Evolutionary conservation across 2,888 invertebrate genomes (phyloP).

Genomic region (Alloplasta piceator): DNA sequence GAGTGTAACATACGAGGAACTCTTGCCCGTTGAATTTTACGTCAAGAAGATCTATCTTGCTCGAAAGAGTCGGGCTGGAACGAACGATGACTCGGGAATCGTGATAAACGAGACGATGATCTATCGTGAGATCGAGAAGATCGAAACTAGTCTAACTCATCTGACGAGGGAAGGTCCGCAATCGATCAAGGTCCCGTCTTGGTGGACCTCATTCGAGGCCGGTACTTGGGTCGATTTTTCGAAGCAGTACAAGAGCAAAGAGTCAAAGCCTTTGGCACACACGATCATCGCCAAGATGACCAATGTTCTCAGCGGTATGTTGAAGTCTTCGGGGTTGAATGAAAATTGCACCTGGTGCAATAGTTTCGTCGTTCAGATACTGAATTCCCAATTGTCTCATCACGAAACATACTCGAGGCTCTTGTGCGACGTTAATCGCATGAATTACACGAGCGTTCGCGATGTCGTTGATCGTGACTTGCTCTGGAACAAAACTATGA

Average conservation of each 20-base stretch:
- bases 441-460: slow-evolving; percentile 83
- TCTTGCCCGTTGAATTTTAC: slow-evolving; percentile 68
- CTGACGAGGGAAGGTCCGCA: slow-evolving; percentile 68
- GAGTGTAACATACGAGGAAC: slow-evolving; percentile 62
- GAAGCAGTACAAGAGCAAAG: slow-evolving; percentile 72
- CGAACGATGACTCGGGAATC: slow-evolving; percentile 11
- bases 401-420: slow-evolving; percentile 85
- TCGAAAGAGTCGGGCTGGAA: slow-evolving; percentile 48
- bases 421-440: slow-evolving; percentile 83
- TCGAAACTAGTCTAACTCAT: slow-evolving; percentile 69
- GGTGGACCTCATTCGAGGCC: slow-evolving; percentile 78
- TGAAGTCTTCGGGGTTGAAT: slow-evolving; percentile 52
- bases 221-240: slow-evolving; percentile 75
- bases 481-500: slow-evolving; percentile 86
- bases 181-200: slow-evolving; percentile 72
- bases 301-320: slow-evolving; percentile 65
- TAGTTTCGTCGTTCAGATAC: slow-evolving; percentile 84
- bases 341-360: slow-evolving; percentile 85
- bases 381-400: slow-evolving; percentile 85
- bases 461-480: slow-evolving; percentile 84
- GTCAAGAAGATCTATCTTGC: not conserved
- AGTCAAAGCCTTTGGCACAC: slow-evolving; percentile 70
- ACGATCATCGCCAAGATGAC: slow-evolving; percentile 69
- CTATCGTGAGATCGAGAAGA: slow-evolving; percentile 67
- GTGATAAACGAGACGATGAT: slow-evolving; percentile 70